Conservation (phyloP, 2,888 invertebrate genomes). For the Aleiodes leptofemur region DNA sequence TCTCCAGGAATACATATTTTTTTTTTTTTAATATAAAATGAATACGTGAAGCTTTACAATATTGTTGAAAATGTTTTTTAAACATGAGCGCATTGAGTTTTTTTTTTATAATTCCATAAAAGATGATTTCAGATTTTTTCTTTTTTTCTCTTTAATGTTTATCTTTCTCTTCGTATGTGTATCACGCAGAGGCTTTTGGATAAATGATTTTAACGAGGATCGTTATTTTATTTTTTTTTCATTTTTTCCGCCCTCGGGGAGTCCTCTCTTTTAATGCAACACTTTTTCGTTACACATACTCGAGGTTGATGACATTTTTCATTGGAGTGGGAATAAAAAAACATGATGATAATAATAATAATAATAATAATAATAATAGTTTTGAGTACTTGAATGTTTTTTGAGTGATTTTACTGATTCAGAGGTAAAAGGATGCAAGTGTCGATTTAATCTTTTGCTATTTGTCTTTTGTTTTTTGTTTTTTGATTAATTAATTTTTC, state of each 20-base stretch:
- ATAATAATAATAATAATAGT: too few relatives aligned
- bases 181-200: not conserved
- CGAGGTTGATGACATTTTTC: too few relatives aligned
- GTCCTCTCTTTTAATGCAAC: not conserved
- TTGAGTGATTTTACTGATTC: not conserved
- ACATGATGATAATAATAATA: too few relatives aligned
- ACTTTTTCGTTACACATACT: not conserved
- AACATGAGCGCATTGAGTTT: not conserved
- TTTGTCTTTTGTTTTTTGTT: not conserved
- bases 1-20: not conserved
- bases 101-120: conserved; percentile 37
- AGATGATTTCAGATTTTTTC: conserved; percentile 24
- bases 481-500: not conserved
- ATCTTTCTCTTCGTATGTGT: conserved; percentile 28
- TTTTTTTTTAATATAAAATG: not conserved
- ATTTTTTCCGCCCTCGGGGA: not conserved
- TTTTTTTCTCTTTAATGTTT: conserved; percentile 12
- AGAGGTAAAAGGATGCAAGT: too few relatives aligned
- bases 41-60: not conserved
- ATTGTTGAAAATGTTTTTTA: not conserved
- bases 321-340: too few relatives aligned
- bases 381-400: not conserved
- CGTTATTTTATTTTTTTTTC: conserved; percentile 15
- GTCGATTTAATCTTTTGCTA: too few relatives aligned
- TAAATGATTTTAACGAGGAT: conserved; percentile 48